These are phyloP conservation scores for Brachylomia viminalis DNA, from an alignment of 2,888 invertebrate species.

Conservation along the genomic window DNA sequence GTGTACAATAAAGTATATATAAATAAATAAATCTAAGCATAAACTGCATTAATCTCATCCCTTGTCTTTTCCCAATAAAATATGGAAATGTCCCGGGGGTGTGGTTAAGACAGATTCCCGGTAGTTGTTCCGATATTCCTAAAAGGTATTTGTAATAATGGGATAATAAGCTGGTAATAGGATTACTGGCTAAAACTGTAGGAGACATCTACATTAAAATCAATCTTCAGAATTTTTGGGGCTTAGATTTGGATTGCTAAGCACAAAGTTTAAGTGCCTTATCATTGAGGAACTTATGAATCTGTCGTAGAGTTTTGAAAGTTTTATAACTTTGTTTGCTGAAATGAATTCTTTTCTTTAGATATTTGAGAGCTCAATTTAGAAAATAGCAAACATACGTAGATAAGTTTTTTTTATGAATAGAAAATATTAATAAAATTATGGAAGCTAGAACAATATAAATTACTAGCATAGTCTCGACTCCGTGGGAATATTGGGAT, in stretches of 20 bases:
- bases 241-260: constrained; percentile 2
- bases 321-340: constrained; percentile 19
- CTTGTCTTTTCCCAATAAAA: constrained; percentile 17
- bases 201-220: constrained; percentile 36
- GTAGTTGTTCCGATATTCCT: constrained; percentile 36
- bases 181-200: constrained; percentile 30
- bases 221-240: constrained; percentile 18
- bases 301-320: constrained; percentile 19
- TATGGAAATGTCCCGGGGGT: constrained; percentile 42
- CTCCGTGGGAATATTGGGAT: too few species aligned
- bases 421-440: not conserved
- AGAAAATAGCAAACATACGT: not conserved
- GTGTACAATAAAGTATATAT: too few species aligned
- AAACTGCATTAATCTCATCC: constrained; percentile 8
- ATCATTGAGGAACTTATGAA: constrained; percentile 15
- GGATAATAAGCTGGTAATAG: constrained; percentile 32
- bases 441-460: not conserved
- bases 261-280: constrained; percentile 18
- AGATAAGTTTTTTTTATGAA: not conserved
- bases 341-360: constrained; percentile 5
- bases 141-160: constrained; percentile 31
- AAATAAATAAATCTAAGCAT: not conserved
- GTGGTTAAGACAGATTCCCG: constrained; percentile 41
- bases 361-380: not conserved
- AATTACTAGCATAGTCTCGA: too few species aligned